Evolutionary conservation across 1,140 invertebrate species (phyloP).

Genomic region (Palaemon carinicauda): DNA sequence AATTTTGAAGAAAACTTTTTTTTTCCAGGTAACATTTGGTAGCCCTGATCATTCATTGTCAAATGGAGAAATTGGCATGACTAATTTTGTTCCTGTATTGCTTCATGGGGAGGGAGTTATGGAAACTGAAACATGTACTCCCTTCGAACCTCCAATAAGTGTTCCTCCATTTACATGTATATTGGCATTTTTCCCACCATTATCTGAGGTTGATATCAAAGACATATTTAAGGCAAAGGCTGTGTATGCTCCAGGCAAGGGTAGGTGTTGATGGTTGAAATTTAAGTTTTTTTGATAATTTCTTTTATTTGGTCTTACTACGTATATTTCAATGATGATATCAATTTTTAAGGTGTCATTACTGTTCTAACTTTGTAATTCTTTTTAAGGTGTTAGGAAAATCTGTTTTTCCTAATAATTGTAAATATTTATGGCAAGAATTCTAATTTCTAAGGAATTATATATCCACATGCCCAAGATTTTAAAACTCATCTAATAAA

Average conservation of each 20-base stretch:
- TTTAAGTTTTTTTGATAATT: background rate
- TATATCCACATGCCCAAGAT: no score
- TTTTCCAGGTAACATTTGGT: slow-evolving; percentile 17
- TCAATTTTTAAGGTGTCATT: background rate
- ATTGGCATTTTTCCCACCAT: background rate
- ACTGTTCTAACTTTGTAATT: no score
- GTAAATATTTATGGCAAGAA: no score
- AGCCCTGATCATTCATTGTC: slow-evolving; percentile 13
- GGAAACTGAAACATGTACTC: background rate
- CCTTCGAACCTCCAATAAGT: background rate
- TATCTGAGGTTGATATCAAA: slow-evolving; percentile 14
- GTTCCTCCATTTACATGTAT: slow-evolving; percentile 39
- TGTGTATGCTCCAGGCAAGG: slow-evolving; percentile 22
- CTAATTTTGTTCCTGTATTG: slow-evolving; percentile 4
- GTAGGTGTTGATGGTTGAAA: background rate
- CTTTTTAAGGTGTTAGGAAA: no score
- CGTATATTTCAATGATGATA: no score
- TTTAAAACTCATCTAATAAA: no score
- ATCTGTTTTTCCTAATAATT: no score
- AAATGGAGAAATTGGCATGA: slow-evolving; percentile 5
- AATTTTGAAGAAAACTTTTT: background rate
- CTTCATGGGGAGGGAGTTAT: slow-evolving; percentile 16
- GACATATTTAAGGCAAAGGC: slow-evolving; percentile 16
- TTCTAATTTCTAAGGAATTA: no score
- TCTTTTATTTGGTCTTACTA: background rate